Conservation (phyloP, 2,888 invertebrate genomes). For the Germaria angustata region DNA sequence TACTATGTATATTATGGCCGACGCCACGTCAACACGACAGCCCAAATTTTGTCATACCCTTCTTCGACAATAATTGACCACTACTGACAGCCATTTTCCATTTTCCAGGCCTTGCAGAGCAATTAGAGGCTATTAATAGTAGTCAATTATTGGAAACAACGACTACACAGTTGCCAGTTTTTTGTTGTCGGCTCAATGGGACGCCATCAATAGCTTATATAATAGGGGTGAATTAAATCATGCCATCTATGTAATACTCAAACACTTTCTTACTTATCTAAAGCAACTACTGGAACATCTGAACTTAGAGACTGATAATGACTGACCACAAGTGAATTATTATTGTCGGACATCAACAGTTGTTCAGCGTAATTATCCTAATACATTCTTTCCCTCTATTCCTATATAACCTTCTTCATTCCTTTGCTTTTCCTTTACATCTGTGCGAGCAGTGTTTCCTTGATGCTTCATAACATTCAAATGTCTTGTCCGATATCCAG, state of each 20-base stretch:
- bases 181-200: no score
- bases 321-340: constrained; percentile 7
- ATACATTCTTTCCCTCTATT: not conserved
- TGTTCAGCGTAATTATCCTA: constrained; percentile 41
- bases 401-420: constrained; percentile 24
- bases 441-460: constrained; percentile 60
- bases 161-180: no score
- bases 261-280: not conserved
- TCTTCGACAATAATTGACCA: no score
- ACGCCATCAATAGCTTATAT: no score
- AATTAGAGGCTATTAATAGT: no score
- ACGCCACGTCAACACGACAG: no score
- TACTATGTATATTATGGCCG: no score
- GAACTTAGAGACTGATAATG: not conserved
- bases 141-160: no score
- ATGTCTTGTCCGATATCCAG: not conserved
- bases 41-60: no score
- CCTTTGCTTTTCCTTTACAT: constrained; percentile 55
- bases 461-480: constrained; percentile 18
- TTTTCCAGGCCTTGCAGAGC: no score
- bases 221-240: constrained; percentile 2
- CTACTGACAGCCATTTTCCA: no score
- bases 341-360: not conserved
- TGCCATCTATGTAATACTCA: constrained; percentile 19
- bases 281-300: not conserved